Base-by-base conservation (phyloP, 2,797 vertebrate genomes). In the Synaphobranchus kaupii region DNA sequence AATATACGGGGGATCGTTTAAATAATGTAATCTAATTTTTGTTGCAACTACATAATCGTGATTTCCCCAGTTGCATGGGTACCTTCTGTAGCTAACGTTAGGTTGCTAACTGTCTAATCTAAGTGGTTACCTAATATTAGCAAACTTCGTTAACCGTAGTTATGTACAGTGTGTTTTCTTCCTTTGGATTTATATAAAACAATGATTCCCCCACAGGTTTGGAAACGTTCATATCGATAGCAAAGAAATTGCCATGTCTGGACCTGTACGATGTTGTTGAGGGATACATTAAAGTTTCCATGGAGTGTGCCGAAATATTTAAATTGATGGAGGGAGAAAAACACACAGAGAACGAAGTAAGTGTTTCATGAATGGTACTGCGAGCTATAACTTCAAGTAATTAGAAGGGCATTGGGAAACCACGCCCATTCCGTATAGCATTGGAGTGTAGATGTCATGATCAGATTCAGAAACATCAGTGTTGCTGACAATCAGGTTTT, bases 251-350 rank as follows among this genome's bases (percentile, higher is more conserved):
- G 47, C 98, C 98, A 0, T 94, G 90, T 0, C 54, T 95, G 7
- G 93, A 94, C 0, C 9, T 96, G 4, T 97, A 97, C 2, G 98
- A 99, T 90, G 97, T 98, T 0, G 98, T 99, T 50, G 98, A 99
- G 88, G 98, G 97, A 0, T 99, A 98, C 50, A 90, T 99, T 1
- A 99, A 98, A 89, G 97, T 99, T 81, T 99, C 99, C 0, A 94
- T 98, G 89, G 98, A 99, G 86, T 99, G 98, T 89, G 93, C 94
- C 0, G 98, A 99, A 90, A 95, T 99, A 83, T 97, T 99, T 88
- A 97, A 94, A 81, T 92, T 99, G 84, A 89, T 99, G 7, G 97
- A 97, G 9, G 96, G 95, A 76, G 97, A 98, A 73, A 96, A 94
- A 84, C 94, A 92, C 1, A 83, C 85, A 0, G 97, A 98, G 85